Percentiles rank a stretch among this genome's conserved stretches.
phyloP scores from a whole-genome alignment of 2,797 vertebrate genomes.

The Peromyscus melanophrys region DNA sequence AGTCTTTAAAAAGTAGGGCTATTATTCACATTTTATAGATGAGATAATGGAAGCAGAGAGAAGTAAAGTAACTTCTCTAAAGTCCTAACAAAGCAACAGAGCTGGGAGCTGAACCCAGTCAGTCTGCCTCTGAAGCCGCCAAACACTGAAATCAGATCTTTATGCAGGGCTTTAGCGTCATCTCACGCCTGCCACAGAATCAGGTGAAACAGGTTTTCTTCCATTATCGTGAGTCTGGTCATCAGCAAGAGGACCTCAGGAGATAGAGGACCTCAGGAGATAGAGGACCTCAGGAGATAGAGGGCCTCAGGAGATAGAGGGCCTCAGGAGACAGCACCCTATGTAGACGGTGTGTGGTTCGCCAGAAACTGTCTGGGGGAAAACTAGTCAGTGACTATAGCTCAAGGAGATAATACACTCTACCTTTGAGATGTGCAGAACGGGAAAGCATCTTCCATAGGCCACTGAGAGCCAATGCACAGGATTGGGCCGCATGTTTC shows the following conservation, averaged over 20 bases:
- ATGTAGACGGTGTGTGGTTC: neutral
- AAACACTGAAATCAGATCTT: neutral
- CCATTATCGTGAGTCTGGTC: neutral
- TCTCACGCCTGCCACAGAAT: neutral
- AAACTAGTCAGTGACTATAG: neutral
- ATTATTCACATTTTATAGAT: conserved; percentile 27
- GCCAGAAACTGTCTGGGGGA: neutral
- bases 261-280: neutral
- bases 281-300: neutral
- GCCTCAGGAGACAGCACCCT: neutral
- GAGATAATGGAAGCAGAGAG: conserved; percentile 41
- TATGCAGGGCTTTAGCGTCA: neutral
- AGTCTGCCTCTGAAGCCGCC: neutral
- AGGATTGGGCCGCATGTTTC: neutral
- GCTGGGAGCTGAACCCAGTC: neutral
- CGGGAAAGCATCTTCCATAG: neutral
- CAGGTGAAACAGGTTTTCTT: neutral
- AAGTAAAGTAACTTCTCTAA: conserved; percentile 30
- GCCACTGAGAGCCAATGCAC: neutral
- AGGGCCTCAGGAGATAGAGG: neutral
- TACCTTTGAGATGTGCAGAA: neutral
- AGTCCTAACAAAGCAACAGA: conserved; percentile 1
- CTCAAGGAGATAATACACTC: neutral
- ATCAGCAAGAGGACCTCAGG: neutral
- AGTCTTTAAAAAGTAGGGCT: neutral